Conservation (phyloP, 2,797 vertebrate genomes). For the Odontamblyopus lacepedii region DNA sequence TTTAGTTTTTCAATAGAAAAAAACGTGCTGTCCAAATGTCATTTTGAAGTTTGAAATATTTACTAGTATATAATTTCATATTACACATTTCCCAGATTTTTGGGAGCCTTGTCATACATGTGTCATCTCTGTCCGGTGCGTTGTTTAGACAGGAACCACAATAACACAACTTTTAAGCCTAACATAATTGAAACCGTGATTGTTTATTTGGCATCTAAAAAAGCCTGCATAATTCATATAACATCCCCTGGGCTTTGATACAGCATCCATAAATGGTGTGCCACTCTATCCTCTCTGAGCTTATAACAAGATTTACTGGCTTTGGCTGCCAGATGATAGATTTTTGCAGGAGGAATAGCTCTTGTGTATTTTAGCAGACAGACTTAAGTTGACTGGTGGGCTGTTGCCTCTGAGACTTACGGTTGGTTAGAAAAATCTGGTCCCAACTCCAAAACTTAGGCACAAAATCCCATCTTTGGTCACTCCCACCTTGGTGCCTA, state of each 20-base stretch:
- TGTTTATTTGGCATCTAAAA: conserved; percentile 44
- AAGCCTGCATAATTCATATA: conserved; percentile 60
- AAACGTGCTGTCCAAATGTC: neutral
- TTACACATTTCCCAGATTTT: neutral
- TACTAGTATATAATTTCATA: neutral
- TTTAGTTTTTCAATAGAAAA: neutral
- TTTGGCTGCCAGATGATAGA: conserved; percentile 72
- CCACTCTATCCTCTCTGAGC: conserved; percentile 75
- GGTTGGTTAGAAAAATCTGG: conserved; percentile 36
- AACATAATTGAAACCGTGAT: conserved; percentile 50
- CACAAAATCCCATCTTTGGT: conserved; percentile 19
- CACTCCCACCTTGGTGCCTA: conserved; percentile 6
- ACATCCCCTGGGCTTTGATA: conserved; percentile 56
- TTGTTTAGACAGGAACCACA: conserved; percentile 20
- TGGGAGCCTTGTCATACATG: conserved; percentile 14
- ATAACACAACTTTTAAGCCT: conserved; percentile 34
- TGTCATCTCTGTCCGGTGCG: conserved; percentile 22
- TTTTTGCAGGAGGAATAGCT: conserved; percentile 62
- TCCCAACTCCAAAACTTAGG: conserved; percentile 17
- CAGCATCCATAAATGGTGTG: conserved; percentile 69
- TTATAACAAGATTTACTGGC: conserved; percentile 77
- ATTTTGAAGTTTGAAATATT: conserved; percentile 5
- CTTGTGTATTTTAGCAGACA: conserved; percentile 48
- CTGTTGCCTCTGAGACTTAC: conserved; percentile 28
- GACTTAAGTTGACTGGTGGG: conserved; percentile 45